phyloP scores from a whole-genome alignment of 2,888 invertebrate species.

The Argyresthia goedartella region DNA sequence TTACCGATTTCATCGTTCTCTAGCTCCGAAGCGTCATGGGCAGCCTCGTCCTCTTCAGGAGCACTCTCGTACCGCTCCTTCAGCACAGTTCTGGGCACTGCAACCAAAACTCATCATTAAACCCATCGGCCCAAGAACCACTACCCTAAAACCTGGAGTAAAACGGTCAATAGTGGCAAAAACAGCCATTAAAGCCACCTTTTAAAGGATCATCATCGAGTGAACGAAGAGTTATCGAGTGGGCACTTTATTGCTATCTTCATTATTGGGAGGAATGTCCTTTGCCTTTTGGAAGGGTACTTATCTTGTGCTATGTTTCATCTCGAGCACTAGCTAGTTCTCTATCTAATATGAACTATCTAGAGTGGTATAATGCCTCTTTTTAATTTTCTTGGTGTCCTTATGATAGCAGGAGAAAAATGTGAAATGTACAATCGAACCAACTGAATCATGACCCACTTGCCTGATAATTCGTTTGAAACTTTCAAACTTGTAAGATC shows the following conservation, averaged over 20 bases:
- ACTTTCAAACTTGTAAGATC: no score
- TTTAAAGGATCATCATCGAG: background rate
- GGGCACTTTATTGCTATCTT: background rate
- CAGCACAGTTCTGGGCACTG: conserved; percentile 87
- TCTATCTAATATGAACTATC: no score
- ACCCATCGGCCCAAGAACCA: background rate
- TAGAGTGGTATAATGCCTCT: no score
- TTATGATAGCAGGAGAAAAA: no score
- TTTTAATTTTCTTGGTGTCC: no score
- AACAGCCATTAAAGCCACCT: background rate
- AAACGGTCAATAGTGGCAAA: background rate
- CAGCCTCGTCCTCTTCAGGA: conserved; percentile 82
- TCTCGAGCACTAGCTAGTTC: no score
- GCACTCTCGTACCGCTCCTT: conserved; percentile 86
- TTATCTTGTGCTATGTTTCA: background rate
- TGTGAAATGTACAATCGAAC: no score
- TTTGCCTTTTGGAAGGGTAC: background rate
- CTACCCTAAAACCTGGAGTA: background rate
- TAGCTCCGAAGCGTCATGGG: conserved; percentile 60
- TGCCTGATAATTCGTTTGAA: no score
- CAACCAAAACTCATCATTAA: conserved; percentile 37
- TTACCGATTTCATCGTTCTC: conserved; percentile 67
- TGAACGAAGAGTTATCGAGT: background rate
- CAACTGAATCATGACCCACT: no score
- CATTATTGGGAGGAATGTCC: conserved; percentile 3